phyloP scores from a whole-genome alignment of 1,140 invertebrate species.

The Drosophila nigrodunni region DNA sequence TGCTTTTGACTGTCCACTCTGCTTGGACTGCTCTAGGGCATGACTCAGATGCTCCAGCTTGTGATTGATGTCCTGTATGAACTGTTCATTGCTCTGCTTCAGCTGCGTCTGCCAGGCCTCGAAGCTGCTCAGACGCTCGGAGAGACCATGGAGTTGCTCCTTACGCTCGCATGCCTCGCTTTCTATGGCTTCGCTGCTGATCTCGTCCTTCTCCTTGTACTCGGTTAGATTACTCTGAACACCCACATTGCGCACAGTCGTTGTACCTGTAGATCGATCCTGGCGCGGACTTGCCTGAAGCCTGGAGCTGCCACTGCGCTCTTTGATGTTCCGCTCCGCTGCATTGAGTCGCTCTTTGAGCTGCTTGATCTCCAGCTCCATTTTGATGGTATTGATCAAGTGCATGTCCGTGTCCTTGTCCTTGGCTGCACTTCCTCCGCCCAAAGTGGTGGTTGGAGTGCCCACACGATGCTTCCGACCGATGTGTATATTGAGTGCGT shows the following conservation, averaged over 20 bases:
- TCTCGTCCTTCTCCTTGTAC: conserved; percentile 72
- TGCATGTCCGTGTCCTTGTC: conserved; percentile 71
- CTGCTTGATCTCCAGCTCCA: conserved; percentile 83
- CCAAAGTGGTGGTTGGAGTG: conserved; percentile 35
- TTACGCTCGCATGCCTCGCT: conserved; percentile 57
- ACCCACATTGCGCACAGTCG: conserved; percentile 51
- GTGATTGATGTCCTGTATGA: conserved; percentile 70
- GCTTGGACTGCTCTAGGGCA: conserved; percentile 61
- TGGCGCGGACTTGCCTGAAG: conserved; percentile 45
- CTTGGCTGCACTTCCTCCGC: conserved; percentile 3
- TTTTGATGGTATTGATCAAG: conserved; percentile 82
- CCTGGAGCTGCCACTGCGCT: conserved; percentile 43
- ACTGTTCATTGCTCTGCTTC: conserved; percentile 68
- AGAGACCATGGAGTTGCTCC: conserved; percentile 59
- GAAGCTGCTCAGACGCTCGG: conserved; percentile 63
- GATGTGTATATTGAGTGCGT: conserved; percentile 77
- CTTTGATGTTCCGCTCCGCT: conserved; percentile 75
- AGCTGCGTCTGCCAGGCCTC: conserved; percentile 66
- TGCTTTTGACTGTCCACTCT: not conserved
- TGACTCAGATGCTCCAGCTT: conserved; percentile 56
- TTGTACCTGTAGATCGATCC: conserved; percentile 37
- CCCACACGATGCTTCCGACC: conserved; percentile 63
- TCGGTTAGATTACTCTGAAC: conserved; percentile 78
- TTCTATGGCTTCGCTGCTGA: conserved; percentile 29
- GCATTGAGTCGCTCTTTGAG: conserved; percentile 80